These are phyloP conservation scores for Plectrocnemia conspersa DNA, from an alignment of 1,140 invertebrate species.

Conservation along the genomic window DNA sequence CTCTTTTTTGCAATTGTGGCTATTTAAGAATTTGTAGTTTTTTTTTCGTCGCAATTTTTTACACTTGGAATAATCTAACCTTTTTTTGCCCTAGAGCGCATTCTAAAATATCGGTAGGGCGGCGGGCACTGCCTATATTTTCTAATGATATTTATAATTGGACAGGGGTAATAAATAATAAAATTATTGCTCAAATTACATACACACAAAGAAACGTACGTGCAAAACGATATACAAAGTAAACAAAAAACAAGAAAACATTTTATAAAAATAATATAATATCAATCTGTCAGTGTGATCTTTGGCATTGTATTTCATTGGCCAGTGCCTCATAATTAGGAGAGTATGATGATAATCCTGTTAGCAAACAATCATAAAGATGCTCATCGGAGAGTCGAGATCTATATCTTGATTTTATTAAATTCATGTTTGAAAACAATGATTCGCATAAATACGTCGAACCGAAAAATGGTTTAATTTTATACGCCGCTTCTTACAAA, in stretches of 20 bases:
- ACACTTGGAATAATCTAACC: too few relatives aligned
- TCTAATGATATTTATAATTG: too few relatives aligned
- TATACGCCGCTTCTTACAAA: constrained; percentile 17
- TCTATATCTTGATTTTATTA: constrained; percentile 32
- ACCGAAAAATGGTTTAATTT: constrained; percentile 26
- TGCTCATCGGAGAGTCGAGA: constrained; percentile 29
- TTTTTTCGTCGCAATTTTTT: too few relatives aligned
- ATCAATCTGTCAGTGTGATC: constrained; percentile 12
- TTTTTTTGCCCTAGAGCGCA: too few relatives aligned
- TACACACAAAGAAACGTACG: too few relatives aligned
- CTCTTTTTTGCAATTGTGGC: too few relatives aligned
- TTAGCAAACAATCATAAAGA: constrained; percentile 23
- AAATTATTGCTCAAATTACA: too few relatives aligned
- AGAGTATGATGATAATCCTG: constrained; percentile 12
- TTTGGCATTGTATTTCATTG: constrained; percentile 12
- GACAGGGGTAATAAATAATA: too few relatives aligned
- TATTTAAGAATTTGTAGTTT: too few relatives aligned
- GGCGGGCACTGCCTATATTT: too few relatives aligned
- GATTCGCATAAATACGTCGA: constrained; percentile 30
- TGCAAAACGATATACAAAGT: too few relatives aligned
- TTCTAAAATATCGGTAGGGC: too few relatives aligned
- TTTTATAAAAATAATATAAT: constrained; percentile 10
- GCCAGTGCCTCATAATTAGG: constrained; percentile 15
- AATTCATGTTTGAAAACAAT: constrained; percentile 30
- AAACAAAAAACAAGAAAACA: constrained; percentile 7